Conservation (phyloP, 2,113 vertebrate species). For the Salminus brasiliensis region DNA sequence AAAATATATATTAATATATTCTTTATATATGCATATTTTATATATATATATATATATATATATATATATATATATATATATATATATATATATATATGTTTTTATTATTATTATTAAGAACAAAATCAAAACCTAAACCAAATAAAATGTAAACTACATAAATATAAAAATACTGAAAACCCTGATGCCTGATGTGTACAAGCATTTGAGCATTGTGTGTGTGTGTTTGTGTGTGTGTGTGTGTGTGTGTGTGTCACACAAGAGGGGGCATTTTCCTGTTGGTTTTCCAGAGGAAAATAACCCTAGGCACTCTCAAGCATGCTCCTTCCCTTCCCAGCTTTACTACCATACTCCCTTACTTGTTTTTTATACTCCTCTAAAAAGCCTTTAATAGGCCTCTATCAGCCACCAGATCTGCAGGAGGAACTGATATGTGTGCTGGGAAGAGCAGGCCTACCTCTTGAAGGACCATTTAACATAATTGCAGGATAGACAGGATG, state of each 20-base stretch:
- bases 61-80: no score
- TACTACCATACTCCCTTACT: slow-evolving; percentile 26
- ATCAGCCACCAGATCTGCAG: slow-evolving; percentile 29
- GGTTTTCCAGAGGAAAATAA: slow-evolving; percentile 72
- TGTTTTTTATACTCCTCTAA: slow-evolving; percentile 51
- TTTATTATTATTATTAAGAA: no score
- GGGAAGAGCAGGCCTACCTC: not conserved
- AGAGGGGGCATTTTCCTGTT: slow-evolving; percentile 60
- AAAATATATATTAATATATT: no score
- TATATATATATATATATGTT: no score
- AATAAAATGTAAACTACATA: no score
- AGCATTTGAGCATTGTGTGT: no score
- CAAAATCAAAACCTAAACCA: no score
- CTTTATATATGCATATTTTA: no score
- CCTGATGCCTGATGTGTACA: no score
- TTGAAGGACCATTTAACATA: not conserved
- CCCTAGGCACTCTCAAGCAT: slow-evolving; percentile 60
- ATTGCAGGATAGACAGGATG: not conserved
- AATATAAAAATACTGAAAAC: no score
- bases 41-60: no score
- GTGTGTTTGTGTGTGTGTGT: slow-evolving; percentile 8
- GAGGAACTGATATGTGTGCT: not conserved
- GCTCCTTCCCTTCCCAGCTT: slow-evolving; percentile 64
- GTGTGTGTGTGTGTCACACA: not conserved
- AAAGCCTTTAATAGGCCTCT: slow-evolving; percentile 63